Base-by-base conservation (phyloP, 2,888 invertebrate genomes). In the Cecidostiba fungosa region DNA sequence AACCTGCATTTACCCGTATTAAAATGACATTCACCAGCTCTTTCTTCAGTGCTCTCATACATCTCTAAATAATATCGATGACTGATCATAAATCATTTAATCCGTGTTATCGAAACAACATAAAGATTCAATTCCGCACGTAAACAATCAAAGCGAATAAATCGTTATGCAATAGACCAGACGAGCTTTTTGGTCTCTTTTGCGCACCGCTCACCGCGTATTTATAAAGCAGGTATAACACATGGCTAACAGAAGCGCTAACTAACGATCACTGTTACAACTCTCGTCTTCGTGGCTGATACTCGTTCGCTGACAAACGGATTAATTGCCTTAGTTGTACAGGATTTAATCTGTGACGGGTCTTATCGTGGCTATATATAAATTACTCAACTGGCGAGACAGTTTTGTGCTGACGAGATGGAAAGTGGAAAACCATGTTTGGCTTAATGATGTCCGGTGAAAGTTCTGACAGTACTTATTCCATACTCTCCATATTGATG, bases 181-280 rank as follows among this genome's bases (percentile, higher is more conserved):
- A 66, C 23, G 62, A 66, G 12, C n/a, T 66, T 66, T 66, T 66
- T 26, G 26, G n/a, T 23, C 54, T 8, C n/a, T 59, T 59, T 26
- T 12, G 29, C 66, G 29, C 26, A 23, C 54, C 6, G 66, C 14
- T 26, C 29, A 66, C 12, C 23, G n/a, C n/a, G 26, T 66, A 66
- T 66, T 66, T 66, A 66, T 66, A 66, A 66, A 66, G 14, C 29
- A 12, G 29, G 66, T 66, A 29, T 66, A 66, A 66, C 66, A 66
- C 66, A 5, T 14, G 12, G 66, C 29, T 29, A 66, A 29, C 12
- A 66, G 66, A 26, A 66, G 66, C 66, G 12, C 66, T 66, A 29
- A 66, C 66, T 66, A n/a, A 66, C 66, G 66, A 66, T 66, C 16
- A 26, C 66, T 66, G 29, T 59, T 32, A 36, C 70, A 36, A 70